Base-by-base conservation (phyloP, 2,113 vertebrate genomes). In the Thinocorus orbignyianus region DNA sequence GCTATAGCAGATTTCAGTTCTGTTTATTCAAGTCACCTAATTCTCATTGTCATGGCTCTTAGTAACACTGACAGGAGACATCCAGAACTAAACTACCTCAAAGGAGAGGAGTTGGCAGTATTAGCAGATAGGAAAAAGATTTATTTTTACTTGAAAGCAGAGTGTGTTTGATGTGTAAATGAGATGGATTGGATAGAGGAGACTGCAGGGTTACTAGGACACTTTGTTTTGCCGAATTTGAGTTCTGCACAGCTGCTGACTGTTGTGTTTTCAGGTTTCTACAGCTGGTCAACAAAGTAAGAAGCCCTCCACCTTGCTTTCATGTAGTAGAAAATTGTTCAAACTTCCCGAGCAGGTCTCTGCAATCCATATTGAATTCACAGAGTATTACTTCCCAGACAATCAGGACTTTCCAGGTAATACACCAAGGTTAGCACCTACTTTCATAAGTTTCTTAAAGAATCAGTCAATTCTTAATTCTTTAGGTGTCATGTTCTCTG, bases 341-440 rank as follows among this genome's bases (percentile, higher is more conserved):
- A 98, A 85, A 74, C 97, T 99, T 65, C 98, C 99, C 2, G 96
- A 98, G 61, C 98, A 98, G 83, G 96, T 98, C 22, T 99, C 99
- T 78, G 99, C 99, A 78, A 98, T 99, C 96, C 99, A 99, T 73
- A 97, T 99, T 80, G 99, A 99, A 92, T 99, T 99, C 95, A 99
- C 99, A 3, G 99, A 99, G 72, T 99, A 99, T 97, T 99, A 99
- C 98, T 99, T 99, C 88, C 98, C 99, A 28, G 99, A 99, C 97
- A 98, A 98, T 95, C 97, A 98, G 74, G 97, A 97, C 87, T 98
- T 99, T 95, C 98, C 98, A 97, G 99, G 99, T 99, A 98, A 96
- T 88, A 64, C 30, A 78, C 74, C 87, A 91, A 96, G 95, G 95
- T 95, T 93, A 96, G 96, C 96, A 84, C 86, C 70, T 96, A 62